Percentiles rank a stretch among this genome's conserved stretches.
phyloP scores from a whole-genome alignment of 2,888 invertebrate genomes.

The Anorthoa munda region DNA sequence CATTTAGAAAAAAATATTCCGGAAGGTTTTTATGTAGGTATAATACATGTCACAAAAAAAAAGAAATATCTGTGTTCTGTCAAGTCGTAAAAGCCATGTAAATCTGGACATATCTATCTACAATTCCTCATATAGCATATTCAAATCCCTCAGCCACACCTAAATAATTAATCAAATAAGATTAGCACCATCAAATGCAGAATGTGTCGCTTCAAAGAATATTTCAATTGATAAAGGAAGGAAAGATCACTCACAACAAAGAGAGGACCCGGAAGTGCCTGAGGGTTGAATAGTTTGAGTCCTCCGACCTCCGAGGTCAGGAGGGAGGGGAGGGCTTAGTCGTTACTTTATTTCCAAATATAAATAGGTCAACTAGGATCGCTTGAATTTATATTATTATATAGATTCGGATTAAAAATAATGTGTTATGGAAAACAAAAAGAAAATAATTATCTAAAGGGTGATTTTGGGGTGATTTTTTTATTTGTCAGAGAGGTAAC shows the following conservation, averaged over 20 bases:
- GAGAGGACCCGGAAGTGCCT: constrained; percentile 76
- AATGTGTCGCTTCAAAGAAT: constrained; percentile 72
- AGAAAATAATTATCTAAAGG: too few relatives aligned
- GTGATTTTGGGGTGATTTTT: too few relatives aligned
- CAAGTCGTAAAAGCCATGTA: neutral
- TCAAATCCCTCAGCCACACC: constrained; percentile 3
- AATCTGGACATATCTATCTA: neutral
- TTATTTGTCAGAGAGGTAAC: too few relatives aligned
- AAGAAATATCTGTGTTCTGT: neutral
- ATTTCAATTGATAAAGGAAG: constrained; percentile 73
- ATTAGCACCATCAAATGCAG: constrained; percentile 54
- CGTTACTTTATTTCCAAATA: constrained; percentile 39
- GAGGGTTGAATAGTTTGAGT: constrained; percentile 77
- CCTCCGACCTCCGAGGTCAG: constrained; percentile 61
- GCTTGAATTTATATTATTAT: constrained; percentile 13
- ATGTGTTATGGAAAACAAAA: neutral
- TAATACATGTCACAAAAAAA: neutral
- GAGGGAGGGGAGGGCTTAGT: constrained; percentile 38
- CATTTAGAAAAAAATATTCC: neutral
- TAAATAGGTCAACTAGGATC: constrained; percentile 49
- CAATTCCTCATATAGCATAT: neutral
- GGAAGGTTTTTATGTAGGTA: neutral
- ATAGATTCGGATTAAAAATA: neutral
- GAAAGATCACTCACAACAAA: constrained; percentile 78
- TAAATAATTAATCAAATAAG: constrained; percentile 51